Conservation (phyloP, 2,113 vertebrate species). For the Macquaria australasica region DNA sequence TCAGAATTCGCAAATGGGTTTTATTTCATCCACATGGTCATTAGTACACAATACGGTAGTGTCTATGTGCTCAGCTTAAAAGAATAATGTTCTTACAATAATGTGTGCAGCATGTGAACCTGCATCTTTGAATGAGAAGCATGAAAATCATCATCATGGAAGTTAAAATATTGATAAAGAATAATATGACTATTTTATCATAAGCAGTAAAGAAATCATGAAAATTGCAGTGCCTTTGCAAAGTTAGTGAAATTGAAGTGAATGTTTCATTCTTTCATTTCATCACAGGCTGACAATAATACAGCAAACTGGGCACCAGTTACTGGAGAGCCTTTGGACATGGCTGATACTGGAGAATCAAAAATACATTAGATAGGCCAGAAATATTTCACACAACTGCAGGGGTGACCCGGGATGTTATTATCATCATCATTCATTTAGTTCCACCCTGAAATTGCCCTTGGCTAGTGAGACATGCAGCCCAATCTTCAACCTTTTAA, state of each 20-base stretch:
- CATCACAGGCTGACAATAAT: conserved; percentile 39
- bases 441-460: conserved; percentile 59
- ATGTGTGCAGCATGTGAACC: conserved; percentile 23
- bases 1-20: conserved; percentile 29
- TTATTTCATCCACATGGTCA: conserved; percentile 19
- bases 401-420: conserved; percentile 58
- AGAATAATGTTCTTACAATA: conserved; percentile 11
- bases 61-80: background rate
- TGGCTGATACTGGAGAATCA: conserved; percentile 53
- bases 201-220: conserved; percentile 48
- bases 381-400: conserved; percentile 55
- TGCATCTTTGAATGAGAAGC: conserved; percentile 4
- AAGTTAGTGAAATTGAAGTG: conserved; percentile 57
- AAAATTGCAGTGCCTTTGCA: conserved; percentile 51
- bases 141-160: conserved; percentile 25
- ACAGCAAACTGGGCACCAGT: conserved; percentile 26
- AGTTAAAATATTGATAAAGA: conserved; percentile 71
- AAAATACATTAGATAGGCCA: conserved; percentile 59
- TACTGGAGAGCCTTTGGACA: conserved; percentile 33
- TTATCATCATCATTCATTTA: conserved; percentile 74
- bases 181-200: conserved; percentile 65
- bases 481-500: conserved; percentile 61
- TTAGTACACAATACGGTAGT: background rate
- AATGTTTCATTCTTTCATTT: conserved; percentile 68
- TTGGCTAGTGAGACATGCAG: conserved; percentile 57